Evolutionary conservation across 1,140 invertebrate genomes (phyloP).

Genomic region (Carposina sasakii): DNA sequence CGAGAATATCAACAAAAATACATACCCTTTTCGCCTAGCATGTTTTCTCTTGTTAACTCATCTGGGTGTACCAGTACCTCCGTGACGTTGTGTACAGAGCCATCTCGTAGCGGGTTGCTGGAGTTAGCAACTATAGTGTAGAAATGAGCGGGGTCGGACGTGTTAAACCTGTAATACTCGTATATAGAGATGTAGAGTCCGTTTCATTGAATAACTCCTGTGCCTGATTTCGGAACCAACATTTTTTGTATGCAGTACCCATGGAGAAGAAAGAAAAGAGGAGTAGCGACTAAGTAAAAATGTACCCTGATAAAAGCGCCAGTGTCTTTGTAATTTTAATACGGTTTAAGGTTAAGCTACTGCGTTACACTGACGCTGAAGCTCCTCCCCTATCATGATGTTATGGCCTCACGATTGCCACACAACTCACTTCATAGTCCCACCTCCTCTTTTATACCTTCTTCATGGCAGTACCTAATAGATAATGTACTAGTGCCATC

Average conservation of each 20-base stretch:
- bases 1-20: not conserved
- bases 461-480: too few relatives aligned
- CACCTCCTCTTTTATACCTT: too few relatives aligned
- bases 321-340: not conserved
- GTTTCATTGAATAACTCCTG: not conserved
- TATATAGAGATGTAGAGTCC: not conserved
- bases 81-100: conserved; percentile 34
- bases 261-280: not conserved
- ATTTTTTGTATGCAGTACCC: not conserved
- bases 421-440: too few relatives aligned
- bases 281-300: not conserved
- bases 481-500: too few relatives aligned
- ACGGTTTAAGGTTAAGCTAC: too few relatives aligned
- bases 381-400: too few relatives aligned
- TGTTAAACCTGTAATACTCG: not conserved
- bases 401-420: too few relatives aligned
- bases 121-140: conserved; percentile 29
- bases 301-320: not conserved
- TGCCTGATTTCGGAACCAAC: not conserved
- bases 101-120: conserved; percentile 27
- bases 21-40: not conserved
- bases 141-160: conserved; percentile 4
- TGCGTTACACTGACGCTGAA: too few relatives aligned
- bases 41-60: not conserved
- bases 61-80: conserved; percentile 19